Evolutionary conservation across 2,888 invertebrate species (phyloP), one percentile per base, ranked within the genome.

Genomic region (Trissolcus japonicus): DNA sequence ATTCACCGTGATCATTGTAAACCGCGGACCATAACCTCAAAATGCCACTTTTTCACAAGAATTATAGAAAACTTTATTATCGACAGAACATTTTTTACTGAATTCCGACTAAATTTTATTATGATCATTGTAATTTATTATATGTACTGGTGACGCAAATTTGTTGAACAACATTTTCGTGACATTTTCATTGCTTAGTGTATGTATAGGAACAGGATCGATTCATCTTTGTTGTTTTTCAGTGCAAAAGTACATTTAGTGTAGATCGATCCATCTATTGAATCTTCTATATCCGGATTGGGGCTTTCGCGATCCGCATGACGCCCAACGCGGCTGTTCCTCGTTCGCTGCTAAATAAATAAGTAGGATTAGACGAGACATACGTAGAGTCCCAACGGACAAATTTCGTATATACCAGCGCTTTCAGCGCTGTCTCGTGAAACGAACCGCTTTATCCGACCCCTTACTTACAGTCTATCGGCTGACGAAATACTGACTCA

Each of bases 301-400:
- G 62, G 76, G 76, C 61, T 66, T 66, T 66, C 48, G 68, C 69
- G 60, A 65, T 75, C 59, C 69, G 56, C 50, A 69, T 55, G 75
- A 41, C 65, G 65, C 54, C 54, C 75, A 69, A 60, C 63, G 66
- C 66, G 71, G 76, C 67, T 59, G 60, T 65, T 69, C 73, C 72
- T 76, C 69, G 67, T 63, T 59, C 71, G 57, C 76, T 80, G 75
- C 78, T 83, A 83, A 83, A 83, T 83, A 83, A 83, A 81, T 83
- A 83, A 83, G 81, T 81, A 83, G 83, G 80, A 83, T 82, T 82
- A 82, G 81, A 75, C 78, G 80, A 79, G 80, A 81, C 82, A 81
- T 80, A 81, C 81, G 82, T 82, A 82, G 79, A 81, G 80, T 80
- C 80, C 78, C 80, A 74, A 61, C 51, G 80, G 80, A 78, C 76